Conservation (phyloP, 2,888 invertebrate species). For the Melanargia galathea region DNA sequence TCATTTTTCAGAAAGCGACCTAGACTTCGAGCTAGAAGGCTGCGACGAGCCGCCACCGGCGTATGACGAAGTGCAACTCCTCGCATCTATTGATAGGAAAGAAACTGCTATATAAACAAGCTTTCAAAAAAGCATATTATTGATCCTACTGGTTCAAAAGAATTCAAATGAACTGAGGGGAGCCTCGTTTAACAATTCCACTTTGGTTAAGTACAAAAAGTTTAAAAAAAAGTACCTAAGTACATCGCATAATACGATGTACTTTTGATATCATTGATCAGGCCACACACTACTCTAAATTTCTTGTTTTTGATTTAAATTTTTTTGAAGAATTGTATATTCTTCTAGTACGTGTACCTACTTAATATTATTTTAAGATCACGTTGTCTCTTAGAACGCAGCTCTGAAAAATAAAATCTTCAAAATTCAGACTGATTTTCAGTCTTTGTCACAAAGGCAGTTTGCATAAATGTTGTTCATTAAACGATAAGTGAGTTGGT, state of each 20-base stretch:
- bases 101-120: conserved; percentile 65
- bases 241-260: no score
- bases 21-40: conserved; percentile 64
- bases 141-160: not conserved
- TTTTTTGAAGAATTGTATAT: no score
- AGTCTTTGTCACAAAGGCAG: no score
- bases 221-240: not conserved
- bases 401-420: not conserved
- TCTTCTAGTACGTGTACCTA: no score
- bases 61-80: conserved; percentile 59
- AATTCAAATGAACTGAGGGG: no score
- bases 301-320: no score
- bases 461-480: no score
- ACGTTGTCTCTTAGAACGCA: not conserved
- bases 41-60: conserved; percentile 59
- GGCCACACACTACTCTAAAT: no score
- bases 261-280: no score
- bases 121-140: not conserved
- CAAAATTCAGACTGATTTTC: no score
- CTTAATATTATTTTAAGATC: not conserved
- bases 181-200: no score
- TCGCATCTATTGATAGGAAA: conserved; percentile 49
- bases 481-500: not conserved
- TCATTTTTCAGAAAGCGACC: conserved; percentile 66
- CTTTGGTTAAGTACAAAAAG: not conserved